Conservation (phyloP, 2,888 invertebrate genomes). For the Mesorhabditis belari region DNA sequence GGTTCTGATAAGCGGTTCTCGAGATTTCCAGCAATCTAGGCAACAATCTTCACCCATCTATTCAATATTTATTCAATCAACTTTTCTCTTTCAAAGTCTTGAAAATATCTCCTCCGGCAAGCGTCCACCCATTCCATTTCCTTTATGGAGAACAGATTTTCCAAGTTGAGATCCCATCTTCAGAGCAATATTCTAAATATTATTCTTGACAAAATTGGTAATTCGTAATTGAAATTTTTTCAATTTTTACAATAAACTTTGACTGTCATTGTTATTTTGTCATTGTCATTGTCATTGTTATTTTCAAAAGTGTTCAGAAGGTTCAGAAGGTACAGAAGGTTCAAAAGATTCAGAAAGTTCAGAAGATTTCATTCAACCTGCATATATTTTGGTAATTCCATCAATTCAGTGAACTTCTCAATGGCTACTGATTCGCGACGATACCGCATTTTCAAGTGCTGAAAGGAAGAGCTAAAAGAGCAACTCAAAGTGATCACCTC, state of each 20-base stretch:
- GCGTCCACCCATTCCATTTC: background rate
- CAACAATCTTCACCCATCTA: no score
- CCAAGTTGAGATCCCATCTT: background rate
- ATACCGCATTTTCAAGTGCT: background rate
- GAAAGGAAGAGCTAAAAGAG: background rate
- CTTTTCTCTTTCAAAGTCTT: background rate
- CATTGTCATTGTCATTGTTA: no score
- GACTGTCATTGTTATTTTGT: no score
- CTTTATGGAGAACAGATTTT: background rate
- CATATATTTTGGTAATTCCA: background rate
- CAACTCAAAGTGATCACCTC: background rate
- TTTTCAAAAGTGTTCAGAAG: no score
- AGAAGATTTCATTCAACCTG: background rate
- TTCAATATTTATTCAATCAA: no score
- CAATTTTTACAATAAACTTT: no score
- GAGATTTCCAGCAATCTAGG: no score
- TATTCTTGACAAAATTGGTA: background rate
- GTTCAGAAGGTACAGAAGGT: no score
- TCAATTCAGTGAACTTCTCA: background rate
- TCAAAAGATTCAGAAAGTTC: background rate
- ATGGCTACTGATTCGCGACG: background rate
- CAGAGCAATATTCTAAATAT: background rate
- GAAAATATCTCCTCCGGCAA: background rate
- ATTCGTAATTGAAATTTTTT: no score
- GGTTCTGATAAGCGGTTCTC: no score